Conservation (phyloP, 2,888 invertebrate genomes). For the Biston stratarius region DNA sequence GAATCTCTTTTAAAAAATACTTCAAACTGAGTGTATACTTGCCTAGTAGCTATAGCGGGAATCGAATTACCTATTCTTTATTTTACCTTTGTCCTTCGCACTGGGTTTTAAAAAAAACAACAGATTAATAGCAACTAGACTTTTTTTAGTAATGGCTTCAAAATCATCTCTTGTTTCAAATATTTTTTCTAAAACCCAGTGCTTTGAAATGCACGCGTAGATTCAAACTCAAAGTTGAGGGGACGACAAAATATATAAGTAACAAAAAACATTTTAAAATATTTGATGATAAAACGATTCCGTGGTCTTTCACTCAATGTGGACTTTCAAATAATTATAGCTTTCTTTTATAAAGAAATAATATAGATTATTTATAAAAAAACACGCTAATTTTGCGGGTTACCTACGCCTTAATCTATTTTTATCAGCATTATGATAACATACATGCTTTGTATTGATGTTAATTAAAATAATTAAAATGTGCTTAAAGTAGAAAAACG, state of each 20-base stretch:
- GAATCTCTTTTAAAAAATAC: conserved; percentile 70
- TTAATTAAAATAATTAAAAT: too few species aligned
- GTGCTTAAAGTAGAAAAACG: too few species aligned
- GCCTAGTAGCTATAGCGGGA: conserved; percentile 85
- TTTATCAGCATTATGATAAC: too few species aligned
- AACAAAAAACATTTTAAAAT: background rate
- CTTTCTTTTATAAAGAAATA: background rate
- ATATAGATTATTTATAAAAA: too few species aligned
- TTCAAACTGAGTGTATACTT: conserved; percentile 78
- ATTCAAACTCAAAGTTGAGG: conserved; percentile 59
- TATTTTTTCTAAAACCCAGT: conserved; percentile 69
- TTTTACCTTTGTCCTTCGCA: conserved; percentile 71
- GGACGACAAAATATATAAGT: conserved; percentile 52
- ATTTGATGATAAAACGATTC: conserved; percentile 6
- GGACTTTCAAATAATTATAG: background rate
- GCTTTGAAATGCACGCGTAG: conserved; percentile 77
- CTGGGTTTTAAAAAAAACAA: conserved; percentile 68
- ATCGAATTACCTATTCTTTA: conserved; percentile 69
- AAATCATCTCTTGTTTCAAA: background rate
- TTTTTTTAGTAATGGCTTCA: background rate
- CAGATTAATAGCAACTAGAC: background rate
- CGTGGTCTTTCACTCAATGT: conserved; percentile 23
- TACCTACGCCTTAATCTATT: too few species aligned
- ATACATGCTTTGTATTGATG: too few species aligned
- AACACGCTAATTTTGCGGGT: too few species aligned